Conservation (phyloP, 2,797 vertebrate genomes). For the Mormyrops boulengeri region DNA sequence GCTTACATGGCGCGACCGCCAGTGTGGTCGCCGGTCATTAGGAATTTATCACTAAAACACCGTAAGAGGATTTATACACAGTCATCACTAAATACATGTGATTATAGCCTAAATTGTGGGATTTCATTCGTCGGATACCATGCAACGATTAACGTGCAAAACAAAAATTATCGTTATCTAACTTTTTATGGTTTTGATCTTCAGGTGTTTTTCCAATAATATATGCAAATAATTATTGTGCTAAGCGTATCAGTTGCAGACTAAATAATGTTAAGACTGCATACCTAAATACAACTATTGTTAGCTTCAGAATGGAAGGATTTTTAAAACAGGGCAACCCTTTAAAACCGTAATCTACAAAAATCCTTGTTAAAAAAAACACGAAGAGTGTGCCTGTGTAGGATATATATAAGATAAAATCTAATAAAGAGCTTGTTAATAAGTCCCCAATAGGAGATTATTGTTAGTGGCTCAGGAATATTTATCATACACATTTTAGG, state of each 20-base stretch:
- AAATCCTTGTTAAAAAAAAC: not conserved
- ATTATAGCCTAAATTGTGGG: not conserved
- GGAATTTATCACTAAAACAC: not conserved
- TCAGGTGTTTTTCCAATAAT: not conserved
- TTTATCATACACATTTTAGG: constrained; percentile 19
- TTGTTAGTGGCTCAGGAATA: constrained; percentile 13
- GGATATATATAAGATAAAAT: constrained; percentile 2
- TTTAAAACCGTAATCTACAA: constrained; percentile 1
- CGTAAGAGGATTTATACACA: not conserved
- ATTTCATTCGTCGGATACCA: not conserved
- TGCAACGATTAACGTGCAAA: not conserved
- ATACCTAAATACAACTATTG: not conserved
- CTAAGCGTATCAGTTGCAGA: not conserved
- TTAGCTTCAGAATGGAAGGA: not conserved
- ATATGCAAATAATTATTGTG: constrained; percentile 2
- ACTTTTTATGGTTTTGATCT: not conserved
- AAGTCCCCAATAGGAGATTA: constrained; percentile 4
- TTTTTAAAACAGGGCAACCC: not conserved
- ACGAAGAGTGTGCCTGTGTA: not conserved
- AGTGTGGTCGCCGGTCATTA: not conserved
- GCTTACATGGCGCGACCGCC: not conserved
- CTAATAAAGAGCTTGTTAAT: constrained; percentile 7
- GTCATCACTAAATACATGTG: not conserved
- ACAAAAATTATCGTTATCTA: not conserved
- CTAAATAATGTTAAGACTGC: not conserved